Evolutionary conservation across 2,113 vertebrate genomes (phyloP).

Genomic region (Aleadryas rufinucha): DNA sequence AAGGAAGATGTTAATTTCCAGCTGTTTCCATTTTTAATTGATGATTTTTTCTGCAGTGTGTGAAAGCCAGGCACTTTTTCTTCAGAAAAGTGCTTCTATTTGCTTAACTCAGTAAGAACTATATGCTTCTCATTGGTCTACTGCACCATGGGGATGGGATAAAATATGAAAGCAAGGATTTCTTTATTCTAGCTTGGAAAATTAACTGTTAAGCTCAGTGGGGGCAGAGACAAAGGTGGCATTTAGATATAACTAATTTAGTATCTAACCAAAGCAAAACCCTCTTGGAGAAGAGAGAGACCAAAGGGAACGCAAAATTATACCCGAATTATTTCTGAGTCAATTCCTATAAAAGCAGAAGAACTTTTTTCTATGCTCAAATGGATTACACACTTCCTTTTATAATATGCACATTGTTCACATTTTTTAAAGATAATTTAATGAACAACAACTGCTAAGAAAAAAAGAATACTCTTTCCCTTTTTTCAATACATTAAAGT

Average conservation of each 20-base stretch:
- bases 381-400: slow-evolving; percentile 6
- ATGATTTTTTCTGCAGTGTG: neutral
- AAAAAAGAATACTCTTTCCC: neutral
- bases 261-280: slow-evolving; percentile 31
- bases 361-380: slow-evolving; percentile 21
- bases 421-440: slow-evolving; percentile 12
- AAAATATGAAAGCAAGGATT: slow-evolving; percentile 47
- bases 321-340: slow-evolving; percentile 54
- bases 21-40: slow-evolving; percentile 54
- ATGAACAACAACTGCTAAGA: slow-evolving; percentile 16
- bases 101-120: slow-evolving; percentile 8
- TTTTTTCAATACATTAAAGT: neutral
- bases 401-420: neutral
- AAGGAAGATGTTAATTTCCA: slow-evolving; percentile 18
- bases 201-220: slow-evolving; percentile 58
- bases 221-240: slow-evolving; percentile 26
- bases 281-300: slow-evolving; percentile 20
- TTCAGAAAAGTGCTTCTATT: slow-evolving; percentile 33
- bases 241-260: slow-evolving; percentile 62
- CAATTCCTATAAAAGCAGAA: slow-evolving; percentile 37
- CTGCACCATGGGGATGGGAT: slow-evolving; percentile 26
- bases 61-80: slow-evolving; percentile 50
- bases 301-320: slow-evolving; percentile 50
- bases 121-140: slow-evolving; percentile 20
- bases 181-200: slow-evolving; percentile 47